Base-by-base conservation (phyloP, 2,888 invertebrate species). In the Andrena flavipes region DNA sequence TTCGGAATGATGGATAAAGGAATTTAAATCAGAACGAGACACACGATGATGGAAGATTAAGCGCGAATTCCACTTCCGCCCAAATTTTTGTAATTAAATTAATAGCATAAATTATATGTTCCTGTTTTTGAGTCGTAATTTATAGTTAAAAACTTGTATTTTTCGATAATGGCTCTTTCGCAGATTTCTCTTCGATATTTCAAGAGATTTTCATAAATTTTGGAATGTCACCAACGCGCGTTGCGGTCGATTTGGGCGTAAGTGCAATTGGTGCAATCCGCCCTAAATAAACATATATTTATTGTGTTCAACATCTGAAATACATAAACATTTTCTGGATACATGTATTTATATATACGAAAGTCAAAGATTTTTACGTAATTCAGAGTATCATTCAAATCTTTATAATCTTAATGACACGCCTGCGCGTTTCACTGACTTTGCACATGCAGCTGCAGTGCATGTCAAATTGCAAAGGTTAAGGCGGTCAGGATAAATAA, bases 401-500 rank as follows among this genome's bases (percentile, higher is more conserved):
- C 10, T 49, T 30, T 16, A 16, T 8, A 6, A 69, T 26, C 20
- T 26, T 10, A 59, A 49, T 33, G 23, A 60, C 3, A 26, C 49
- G 82, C 82, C 75, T 60, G 82, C 82, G 82, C n/a, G 20, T 29
- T 56, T 8, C 4, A 51, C 10, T 8, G 48, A 16, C 65, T 33
- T 48, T 71, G 70, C 80, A 82, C 81, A 75, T 80, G 82, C 71
- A 80, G 20, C 49, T 60, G 73, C 56, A 80, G 69, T 80, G 30
- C 62, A 63, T 30, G 64, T 82, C 69, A 76, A 76, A 76, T 76
- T 59, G 48, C 59, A 42, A 73, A 82, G 82, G 82, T 83, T 77
- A 83, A 30, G 60, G 49, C 51, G 65, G 60, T 65, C 69, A 74
- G 70, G 63, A 54, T 62, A 74, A 82, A 73, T 73, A 74, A 67